Evolutionary conservation across 2,113 vertebrate genomes (phyloP), one percentile per base, ranked within the genome.

Genomic region (Engraulis encrasicolus): DNA sequence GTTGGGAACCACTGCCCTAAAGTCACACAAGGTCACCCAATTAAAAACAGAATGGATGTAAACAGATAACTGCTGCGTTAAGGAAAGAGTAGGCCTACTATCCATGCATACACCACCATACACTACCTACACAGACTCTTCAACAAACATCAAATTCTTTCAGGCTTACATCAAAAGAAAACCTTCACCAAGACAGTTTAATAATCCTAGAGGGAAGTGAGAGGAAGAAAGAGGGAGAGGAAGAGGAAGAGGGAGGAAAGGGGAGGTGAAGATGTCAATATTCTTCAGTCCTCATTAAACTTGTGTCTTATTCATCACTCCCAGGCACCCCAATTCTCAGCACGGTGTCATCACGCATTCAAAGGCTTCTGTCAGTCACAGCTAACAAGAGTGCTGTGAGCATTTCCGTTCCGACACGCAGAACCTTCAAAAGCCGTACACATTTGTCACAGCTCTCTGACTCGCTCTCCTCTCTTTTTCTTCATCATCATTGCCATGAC

Each of bases 351-450:
- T 54, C 45, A 81, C 45, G 54, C 6, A 20, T 87, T 85, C 81
- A 85, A 85, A 83, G 74, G 78, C 27, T 87, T 87, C 79, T 48
- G 66, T 87, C 79, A 36, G 66, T 81, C 50, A 52, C 48, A 20
- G 48, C 27, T 52, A 81, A 81, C 31, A 81, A 81, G n/a, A n/a
- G n/a, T 36, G 23, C 50, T 81, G 45, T 19, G 50, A 81, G 50
- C 27, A 37, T 81, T 37, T 81, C 9, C 66, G 31, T 31, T 36
- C 79, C 50, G 40, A 50, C 45, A 50, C 11, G 17, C 23, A 48
- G 7, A 5, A 18, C 23, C 31, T 31, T 74, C 66, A 74, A 74
- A 74, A 74, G 66, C 66, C 66, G 31, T 14, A 71, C n/a, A n/a
- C n/a, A n/a, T n/a, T n/a, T n/a, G n/a, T n/a, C n/a, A n/a, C n/a